Evolutionary conservation across 2,888 invertebrate genomes (phyloP).

Genomic region (Ectemnius cavifrons): DNA sequence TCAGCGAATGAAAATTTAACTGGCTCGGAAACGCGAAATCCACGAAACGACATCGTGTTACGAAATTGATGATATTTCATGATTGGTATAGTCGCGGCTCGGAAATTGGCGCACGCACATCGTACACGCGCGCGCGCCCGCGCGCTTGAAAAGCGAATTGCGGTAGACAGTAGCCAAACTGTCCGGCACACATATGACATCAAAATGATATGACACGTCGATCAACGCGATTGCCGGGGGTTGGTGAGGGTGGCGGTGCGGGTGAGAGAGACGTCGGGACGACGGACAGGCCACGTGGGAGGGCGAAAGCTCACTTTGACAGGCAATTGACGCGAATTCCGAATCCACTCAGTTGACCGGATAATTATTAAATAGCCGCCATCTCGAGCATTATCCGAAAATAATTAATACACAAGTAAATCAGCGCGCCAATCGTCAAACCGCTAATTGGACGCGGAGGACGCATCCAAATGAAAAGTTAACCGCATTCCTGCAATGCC

Average conservation of each 20-base stretch:
- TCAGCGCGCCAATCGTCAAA: neutral
- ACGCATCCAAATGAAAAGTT: too few relatives aligned
- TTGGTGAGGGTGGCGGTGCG: neutral
- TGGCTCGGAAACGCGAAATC: too few relatives aligned
- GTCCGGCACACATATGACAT: too few relatives aligned
- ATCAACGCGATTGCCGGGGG: neutral
- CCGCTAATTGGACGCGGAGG: too few relatives aligned
- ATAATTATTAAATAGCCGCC: neutral
- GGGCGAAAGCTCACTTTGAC: neutral
- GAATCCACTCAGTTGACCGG: neutral
- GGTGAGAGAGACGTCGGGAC: neutral
- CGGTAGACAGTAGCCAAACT: neutral
- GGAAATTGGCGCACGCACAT: too few relatives aligned
- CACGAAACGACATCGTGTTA: too few relatives aligned
- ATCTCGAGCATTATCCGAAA: slow-evolving; percentile 1
- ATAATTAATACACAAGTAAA: neutral
- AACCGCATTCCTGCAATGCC: too few relatives aligned
- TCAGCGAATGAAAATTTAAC: too few relatives aligned
- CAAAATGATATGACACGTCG: neutral
- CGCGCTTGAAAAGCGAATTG: neutral
- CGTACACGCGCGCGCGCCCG: neutral
- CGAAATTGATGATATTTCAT: too few relatives aligned
- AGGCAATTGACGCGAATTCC: slow-evolving; percentile 4
- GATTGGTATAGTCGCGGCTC: too few relatives aligned
- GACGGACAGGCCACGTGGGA: neutral